Conservation (phyloP, 2,113 vertebrate genomes). For the Mugil cephalus region DNA sequence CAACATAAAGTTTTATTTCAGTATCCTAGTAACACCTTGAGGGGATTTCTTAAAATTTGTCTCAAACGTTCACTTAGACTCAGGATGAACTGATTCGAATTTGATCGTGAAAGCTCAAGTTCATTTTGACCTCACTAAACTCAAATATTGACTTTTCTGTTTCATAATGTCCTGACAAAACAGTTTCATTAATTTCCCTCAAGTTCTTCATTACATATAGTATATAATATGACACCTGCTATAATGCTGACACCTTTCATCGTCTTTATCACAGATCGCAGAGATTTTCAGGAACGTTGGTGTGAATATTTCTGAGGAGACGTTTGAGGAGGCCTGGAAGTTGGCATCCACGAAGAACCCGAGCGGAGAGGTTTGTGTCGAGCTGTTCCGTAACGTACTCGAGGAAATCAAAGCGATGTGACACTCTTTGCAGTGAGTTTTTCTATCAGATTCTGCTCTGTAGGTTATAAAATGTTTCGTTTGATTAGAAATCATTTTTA, state of each 20-base stretch:
- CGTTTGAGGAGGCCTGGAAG: slow-evolving; percentile 89
- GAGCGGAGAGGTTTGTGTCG: slow-evolving; percentile 86
- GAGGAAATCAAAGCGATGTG: slow-evolving; percentile 79
- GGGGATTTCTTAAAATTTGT: too few species aligned
- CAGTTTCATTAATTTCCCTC: too few species aligned
- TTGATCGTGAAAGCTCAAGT: too few species aligned
- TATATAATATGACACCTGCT: not conserved
- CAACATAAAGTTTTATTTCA: too few species aligned
- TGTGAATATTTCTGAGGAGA: slow-evolving; percentile 81
- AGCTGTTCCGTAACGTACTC: slow-evolving; percentile 84
- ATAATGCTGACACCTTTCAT: not conserved
- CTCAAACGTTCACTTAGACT: too few species aligned
- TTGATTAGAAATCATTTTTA: too few species aligned
- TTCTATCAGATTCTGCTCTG: not conserved
- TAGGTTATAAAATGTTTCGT: not conserved
- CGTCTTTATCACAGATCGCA: slow-evolving; percentile 82
- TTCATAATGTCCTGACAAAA: too few species aligned
- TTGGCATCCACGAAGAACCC: slow-evolving; percentile 84
- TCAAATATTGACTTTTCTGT: too few species aligned
- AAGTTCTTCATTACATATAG: too few species aligned
- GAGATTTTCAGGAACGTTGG: slow-evolving; percentile 86
- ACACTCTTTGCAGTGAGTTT: accelerated
- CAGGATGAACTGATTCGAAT: too few species aligned
- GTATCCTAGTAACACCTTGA: too few species aligned
- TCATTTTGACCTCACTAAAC: too few species aligned